Conservation (phyloP, 2,113 vertebrate species). For the Ptyas mucosa region DNA sequence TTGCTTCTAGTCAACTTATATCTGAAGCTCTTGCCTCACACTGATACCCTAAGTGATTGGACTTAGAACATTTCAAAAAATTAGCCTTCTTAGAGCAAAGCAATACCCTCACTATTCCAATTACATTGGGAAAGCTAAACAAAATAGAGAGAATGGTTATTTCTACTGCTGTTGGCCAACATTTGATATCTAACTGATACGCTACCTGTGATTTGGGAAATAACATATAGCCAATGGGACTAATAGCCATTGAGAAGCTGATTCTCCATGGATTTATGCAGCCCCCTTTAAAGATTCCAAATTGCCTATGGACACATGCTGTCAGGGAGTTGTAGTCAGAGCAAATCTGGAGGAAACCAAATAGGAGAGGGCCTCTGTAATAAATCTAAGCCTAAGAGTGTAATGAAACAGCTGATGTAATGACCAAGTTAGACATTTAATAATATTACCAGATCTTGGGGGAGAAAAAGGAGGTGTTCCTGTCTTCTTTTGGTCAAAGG, state of each 20-base stretch:
- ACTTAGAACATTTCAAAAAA: neutral
- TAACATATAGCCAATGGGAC: neutral
- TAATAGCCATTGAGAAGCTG: neutral
- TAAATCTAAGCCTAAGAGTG: neutral
- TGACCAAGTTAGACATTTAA: neutral
- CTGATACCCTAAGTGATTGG: neutral
- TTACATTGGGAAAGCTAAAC: neutral
- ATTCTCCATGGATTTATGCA: neutral
- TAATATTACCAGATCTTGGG: neutral
- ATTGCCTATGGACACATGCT: neutral
- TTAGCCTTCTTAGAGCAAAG: neutral
- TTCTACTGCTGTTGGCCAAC: neutral
- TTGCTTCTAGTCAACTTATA: neutral
- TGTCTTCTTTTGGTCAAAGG: neutral
- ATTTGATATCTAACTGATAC: neutral
- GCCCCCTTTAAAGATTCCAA: neutral
- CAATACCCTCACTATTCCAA: neutral
- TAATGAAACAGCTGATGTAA: neutral
- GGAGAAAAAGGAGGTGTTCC: neutral
- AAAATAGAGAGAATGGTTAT: neutral
- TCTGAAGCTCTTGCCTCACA: neutral
- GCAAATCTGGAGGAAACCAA: neutral
- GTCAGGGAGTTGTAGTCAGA: neutral
- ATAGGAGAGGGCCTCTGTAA: neutral
- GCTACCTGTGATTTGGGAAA: neutral